Conservation (phyloP, 2,888 invertebrate genomes). For the Parochlus steinenii region DNA sequence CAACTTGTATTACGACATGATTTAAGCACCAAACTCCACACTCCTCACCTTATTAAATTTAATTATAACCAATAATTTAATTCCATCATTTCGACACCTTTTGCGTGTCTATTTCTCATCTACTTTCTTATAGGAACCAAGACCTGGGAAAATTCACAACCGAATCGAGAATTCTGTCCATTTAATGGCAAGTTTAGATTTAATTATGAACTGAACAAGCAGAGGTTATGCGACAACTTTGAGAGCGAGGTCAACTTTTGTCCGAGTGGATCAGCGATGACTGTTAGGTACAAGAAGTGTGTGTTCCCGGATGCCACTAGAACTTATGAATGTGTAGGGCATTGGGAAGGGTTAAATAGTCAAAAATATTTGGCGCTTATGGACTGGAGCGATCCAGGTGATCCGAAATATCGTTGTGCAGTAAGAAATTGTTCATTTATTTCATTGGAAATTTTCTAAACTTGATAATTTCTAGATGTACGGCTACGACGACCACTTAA, state of each 20-base stretch:
- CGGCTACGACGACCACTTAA: constrained; percentile 17
- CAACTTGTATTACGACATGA: too few relatives aligned
- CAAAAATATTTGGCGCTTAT: constrained; percentile 39
- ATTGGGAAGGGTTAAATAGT: constrained; percentile 39
- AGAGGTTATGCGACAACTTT: constrained; percentile 3
- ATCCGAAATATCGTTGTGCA: constrained; percentile 41
- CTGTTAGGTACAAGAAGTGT: constrained; percentile 38
- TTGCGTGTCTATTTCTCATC: not conserved
- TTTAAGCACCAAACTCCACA: too few relatives aligned
- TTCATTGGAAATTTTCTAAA: constrained; percentile 1
- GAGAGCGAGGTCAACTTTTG: constrained; percentile 28
- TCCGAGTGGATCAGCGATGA: constrained; percentile 40
- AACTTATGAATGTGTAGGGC: constrained; percentile 43
- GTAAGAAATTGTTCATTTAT: constrained; percentile 26
- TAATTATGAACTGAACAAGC: constrained; percentile 35
- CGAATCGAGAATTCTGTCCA: constrained; percentile 38
- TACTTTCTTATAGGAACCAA: constrained; percentile 1
- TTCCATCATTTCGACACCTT: not conserved
- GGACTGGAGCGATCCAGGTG: constrained; percentile 32
- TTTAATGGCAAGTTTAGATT: constrained; percentile 42
- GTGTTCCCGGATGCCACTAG: constrained; percentile 38
- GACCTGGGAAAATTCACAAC: not conserved
- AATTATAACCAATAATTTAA: constrained; percentile 3
- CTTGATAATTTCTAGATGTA: constrained; percentile 28
- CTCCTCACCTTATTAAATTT: too few relatives aligned